Evolutionary conservation across 2,888 invertebrate species (phyloP).

Genomic region (Drosophila anomalipes): DNA sequence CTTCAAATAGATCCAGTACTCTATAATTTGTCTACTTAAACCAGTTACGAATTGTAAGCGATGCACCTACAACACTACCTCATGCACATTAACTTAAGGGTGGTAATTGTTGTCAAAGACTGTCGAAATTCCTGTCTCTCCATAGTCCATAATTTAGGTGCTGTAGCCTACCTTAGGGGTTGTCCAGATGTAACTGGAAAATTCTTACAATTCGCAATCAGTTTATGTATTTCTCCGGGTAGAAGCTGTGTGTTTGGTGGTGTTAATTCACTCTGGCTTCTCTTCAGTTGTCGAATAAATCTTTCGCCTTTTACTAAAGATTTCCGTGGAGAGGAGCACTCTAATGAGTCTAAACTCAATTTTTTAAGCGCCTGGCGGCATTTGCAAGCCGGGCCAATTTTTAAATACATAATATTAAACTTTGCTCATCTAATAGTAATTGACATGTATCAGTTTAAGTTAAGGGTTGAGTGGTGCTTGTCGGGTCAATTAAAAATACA

Average conservation of each 20-base stretch:
- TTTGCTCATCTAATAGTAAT: fast-evolving
- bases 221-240: not conserved
- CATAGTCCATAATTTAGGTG: not conserved
- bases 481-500: not conserved
- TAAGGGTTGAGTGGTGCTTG: not conserved
- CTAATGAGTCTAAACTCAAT: conserved; percentile 75
- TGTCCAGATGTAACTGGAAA: not conserved
- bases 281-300: conserved; percentile 89
- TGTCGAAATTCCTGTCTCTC: not conserved
- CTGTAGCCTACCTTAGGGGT: not conserved
- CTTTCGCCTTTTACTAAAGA: conserved; percentile 92
- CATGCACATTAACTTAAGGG: not conserved
- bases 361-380: conserved; percentile 11
- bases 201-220: not conserved
- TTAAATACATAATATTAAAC: not conserved
- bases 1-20: fast-evolving
- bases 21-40: not conserved
- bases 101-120: not conserved
- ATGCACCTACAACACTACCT: not conserved
- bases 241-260: fast-evolving
- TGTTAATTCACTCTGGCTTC: conserved; percentile 86
- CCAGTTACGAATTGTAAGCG: conserved; percentile 18
- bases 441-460: not conserved
- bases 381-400: conserved; percentile 16
- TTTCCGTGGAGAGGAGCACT: conserved; percentile 90